phyloP scores from a whole-genome alignment of 2,797 vertebrate genomes.

The Epinephelus malabaricus region DNA sequence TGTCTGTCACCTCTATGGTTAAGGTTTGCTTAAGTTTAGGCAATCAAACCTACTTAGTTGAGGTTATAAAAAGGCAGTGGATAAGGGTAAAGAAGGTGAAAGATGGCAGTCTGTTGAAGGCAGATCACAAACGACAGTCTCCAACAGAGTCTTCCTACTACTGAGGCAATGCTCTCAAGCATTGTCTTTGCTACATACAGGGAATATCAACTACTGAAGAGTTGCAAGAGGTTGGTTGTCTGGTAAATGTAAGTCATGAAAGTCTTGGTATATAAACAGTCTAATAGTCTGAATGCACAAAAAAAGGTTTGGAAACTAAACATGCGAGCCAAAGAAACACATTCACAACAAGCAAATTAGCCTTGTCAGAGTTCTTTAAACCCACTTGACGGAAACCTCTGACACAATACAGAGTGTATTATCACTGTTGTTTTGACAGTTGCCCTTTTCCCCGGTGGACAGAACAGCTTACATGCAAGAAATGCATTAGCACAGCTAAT shows the following conservation, averaged over 20 bases:
- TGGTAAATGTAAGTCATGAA: too few species aligned
- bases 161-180: not conserved
- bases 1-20: not conserved
- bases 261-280: not conserved
- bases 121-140: too few species aligned
- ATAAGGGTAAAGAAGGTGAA: not conserved
- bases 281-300: not conserved
- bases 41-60: conserved; percentile 1
- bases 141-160: not conserved
- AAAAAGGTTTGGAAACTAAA: not conserved
- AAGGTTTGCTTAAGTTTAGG: not conserved
- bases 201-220: not conserved
- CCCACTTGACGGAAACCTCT: conserved; percentile 12
- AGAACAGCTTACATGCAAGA: conserved; percentile 46
- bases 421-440: conserved; percentile 24
- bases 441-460: conserved; percentile 34
- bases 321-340: not conserved
- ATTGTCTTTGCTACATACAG: too few species aligned
- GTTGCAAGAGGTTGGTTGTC: not conserved
- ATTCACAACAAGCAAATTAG: conserved; percentile 12
- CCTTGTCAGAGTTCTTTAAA: conserved; percentile 14
- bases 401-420: conserved; percentile 19
- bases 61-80: not conserved
- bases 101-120: not conserved
- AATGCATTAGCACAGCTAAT: conserved; percentile 68